Conservation (phyloP, 2,113 vertebrate genomes). For the Halcyon malimbica region DNA sequence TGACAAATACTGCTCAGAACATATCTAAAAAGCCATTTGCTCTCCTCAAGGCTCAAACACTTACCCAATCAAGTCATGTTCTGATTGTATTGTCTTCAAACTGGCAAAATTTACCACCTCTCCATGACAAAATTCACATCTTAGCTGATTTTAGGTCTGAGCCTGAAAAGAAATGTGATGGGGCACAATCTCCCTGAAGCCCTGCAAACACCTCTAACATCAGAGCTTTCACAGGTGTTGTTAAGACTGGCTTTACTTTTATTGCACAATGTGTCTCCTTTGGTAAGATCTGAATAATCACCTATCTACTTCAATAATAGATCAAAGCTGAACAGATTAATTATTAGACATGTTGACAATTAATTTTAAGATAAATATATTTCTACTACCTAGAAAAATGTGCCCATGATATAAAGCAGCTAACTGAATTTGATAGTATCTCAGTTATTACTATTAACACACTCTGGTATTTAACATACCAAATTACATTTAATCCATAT, state of each 20-base stretch:
- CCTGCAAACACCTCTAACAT: not conserved
- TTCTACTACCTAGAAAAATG: not conserved
- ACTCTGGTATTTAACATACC: not conserved
- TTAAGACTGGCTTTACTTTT: not conserved
- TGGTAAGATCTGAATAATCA: not conserved
- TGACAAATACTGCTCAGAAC: not conserved
- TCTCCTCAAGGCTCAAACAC: not conserved
- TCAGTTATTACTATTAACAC: not conserved
- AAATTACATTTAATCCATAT: not conserved
- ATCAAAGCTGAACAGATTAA: not conserved
- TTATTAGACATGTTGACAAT: not conserved
- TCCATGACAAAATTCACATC: not conserved
- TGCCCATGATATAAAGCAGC: not conserved
- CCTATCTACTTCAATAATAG: not conserved
- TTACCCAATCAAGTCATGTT: not conserved
- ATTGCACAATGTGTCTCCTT: not conserved
- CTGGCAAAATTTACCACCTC: not conserved
- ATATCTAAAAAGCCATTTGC: not conserved
- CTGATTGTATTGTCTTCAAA: not conserved
- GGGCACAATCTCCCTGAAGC: not conserved
- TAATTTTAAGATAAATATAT: not conserved
- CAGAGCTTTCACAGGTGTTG: not conserved
- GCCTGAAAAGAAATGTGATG: not conserved
- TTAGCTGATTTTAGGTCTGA: not conserved
- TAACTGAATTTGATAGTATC: not conserved